Evolutionary conservation across 1,140 invertebrate genomes (phyloP).

Genomic region (Calliopsis andreniformis): DNA sequence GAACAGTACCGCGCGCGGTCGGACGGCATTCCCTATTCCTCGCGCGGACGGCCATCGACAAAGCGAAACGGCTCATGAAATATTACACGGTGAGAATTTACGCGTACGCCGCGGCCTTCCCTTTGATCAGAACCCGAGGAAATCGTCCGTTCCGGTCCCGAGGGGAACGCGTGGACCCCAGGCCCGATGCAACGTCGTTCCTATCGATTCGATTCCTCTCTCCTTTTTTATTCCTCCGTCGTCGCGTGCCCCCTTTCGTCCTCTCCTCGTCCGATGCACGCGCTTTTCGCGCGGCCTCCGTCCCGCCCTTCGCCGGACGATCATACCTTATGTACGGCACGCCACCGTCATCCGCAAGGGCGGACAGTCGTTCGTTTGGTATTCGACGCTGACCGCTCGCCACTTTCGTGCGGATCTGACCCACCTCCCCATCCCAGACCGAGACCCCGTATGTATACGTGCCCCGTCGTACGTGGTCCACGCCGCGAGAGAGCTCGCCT

Average conservation of each 20-base stretch:
- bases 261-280: constrained; percentile 1
- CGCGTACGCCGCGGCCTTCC: constrained; percentile 53
- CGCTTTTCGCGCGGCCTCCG: constrained; percentile 51
- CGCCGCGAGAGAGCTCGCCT: constrained; percentile 18
- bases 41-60: constrained; percentile 65
- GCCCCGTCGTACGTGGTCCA: constrained; percentile 42
- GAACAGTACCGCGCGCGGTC: constrained; percentile 14
- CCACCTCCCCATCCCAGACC: constrained; percentile 52
- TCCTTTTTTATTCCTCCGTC: constrained; percentile 46
- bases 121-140: constrained; percentile 72
- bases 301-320: constrained; percentile 25
- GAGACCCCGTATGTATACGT: constrained; percentile 31
- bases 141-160: constrained; percentile 69
- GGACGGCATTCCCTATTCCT: constrained; percentile 59
- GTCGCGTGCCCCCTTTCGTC: constrained; percentile 45
- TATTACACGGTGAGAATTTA: constrained; percentile 69
- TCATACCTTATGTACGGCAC: constrained; percentile 77
- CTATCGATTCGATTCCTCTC: constrained; percentile 50
- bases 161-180: constrained; percentile 55
- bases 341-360: constrained; percentile 64
- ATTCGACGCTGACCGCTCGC: constrained; percentile 75
- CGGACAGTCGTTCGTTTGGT: constrained; percentile 70
- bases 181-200: constrained; percentile 54
- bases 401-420: constrained; percentile 74
- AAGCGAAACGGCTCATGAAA: constrained; percentile 72